Evolutionary conservation across 92 coral and sea anemone species (phyloP).

Genomic region (Paramuricea clavata): DNA sequence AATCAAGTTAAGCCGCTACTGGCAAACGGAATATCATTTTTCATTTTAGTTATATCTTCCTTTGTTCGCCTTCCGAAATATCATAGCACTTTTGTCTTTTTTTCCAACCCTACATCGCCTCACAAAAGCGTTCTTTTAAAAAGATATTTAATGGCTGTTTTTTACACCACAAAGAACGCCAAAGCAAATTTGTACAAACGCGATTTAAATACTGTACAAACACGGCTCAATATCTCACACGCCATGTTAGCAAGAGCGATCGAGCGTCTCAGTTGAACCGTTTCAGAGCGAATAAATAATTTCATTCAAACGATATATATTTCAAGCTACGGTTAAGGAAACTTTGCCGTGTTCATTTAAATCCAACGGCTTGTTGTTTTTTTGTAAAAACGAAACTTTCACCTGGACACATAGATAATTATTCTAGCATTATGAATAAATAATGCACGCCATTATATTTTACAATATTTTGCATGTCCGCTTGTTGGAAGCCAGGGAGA

Average conservation of each 20-base stretch:
- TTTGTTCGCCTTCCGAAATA: background rate
- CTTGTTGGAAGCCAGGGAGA: background rate
- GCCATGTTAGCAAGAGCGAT: background rate
- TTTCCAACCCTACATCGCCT: background rate
- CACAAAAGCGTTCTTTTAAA: background rate
- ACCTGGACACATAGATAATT: constrained; percentile 56
- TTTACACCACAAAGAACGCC: background rate
- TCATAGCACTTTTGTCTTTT: background rate
- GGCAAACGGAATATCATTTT: constrained; percentile 8
- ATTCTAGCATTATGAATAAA: constrained; percentile 58
- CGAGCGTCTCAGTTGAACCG: background rate
- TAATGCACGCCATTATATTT: constrained; percentile 48
- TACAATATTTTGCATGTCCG: constrained; percentile 43
- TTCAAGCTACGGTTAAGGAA: background rate
- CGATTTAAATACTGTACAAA: constrained; percentile 25
- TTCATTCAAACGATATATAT: background rate
- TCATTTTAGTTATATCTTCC: background rate
- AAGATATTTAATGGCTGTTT: background rate
- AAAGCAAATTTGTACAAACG: constrained; percentile 22
- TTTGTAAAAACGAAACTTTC: constrained; percentile 29
- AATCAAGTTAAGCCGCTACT: background rate
- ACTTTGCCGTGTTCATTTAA: background rate
- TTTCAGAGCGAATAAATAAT: background rate
- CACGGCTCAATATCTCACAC: constrained; percentile 35
- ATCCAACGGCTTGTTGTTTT: constrained; percentile 20